Percentiles rank a stretch among this genome's conserved stretches.
Conservation (phyloP, 2,113 vertebrate genomes). For the Nannospalax galili region DNA sequence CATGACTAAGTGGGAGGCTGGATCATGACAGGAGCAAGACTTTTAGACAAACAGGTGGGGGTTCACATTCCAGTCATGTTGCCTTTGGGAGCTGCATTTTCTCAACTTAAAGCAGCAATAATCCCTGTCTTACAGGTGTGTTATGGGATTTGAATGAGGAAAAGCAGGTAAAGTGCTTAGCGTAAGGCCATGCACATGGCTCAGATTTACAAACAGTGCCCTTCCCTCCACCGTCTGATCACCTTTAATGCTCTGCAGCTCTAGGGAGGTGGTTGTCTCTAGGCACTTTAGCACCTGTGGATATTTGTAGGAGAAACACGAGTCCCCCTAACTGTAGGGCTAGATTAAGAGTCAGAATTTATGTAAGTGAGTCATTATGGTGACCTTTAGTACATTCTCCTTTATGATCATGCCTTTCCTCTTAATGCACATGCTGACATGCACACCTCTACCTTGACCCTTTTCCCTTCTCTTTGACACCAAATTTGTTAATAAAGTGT, state of each 20-base stretch:
- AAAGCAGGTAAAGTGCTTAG: background rate
- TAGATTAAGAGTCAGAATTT: background rate
- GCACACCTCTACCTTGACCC: background rate
- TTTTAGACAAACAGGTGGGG: background rate
- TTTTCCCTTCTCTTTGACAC: constrained; percentile 9
- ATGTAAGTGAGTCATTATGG: background rate
- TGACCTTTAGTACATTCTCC: background rate
- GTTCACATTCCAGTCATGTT: background rate
- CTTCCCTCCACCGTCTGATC: background rate
- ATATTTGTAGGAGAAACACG: background rate
- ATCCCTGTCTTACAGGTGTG: background rate
- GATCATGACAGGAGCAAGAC: background rate
- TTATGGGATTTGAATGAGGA: background rate
- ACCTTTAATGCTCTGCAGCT: background rate
- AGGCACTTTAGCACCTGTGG: background rate
- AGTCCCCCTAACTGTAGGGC: background rate
- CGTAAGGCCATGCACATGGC: rapidly evolving
- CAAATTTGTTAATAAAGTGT: background rate
- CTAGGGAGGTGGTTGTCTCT: too few relatives aligned
- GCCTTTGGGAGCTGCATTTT: background rate
- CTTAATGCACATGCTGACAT: too few relatives aligned
- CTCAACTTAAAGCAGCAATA: background rate
- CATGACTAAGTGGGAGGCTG: background rate
- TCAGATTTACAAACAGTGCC: background rate
- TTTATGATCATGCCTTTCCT: background rate